phyloP scores from a whole-genome alignment of 2,888 invertebrate genomes.

The Xestoiulus laeticollis region DNA sequence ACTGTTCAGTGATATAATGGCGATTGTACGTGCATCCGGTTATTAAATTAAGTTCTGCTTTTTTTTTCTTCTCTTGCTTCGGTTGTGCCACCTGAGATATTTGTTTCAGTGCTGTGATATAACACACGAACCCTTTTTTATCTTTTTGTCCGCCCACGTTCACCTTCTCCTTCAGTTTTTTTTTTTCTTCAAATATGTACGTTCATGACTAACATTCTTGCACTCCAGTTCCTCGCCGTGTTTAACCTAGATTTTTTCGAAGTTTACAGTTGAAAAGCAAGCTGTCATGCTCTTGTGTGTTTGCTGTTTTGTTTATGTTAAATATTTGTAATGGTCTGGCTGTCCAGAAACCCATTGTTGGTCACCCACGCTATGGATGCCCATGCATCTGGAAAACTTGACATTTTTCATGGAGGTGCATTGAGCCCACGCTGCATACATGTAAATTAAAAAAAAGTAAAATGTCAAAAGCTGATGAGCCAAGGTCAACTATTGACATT shows the following conservation, averaged over 20 bases:
- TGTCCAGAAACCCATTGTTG: background rate
- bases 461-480: background rate
- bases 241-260: background rate
- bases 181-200: background rate
- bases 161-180: background rate
- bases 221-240: background rate
- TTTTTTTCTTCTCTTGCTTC: background rate
- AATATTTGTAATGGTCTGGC: background rate
- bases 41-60: background rate
- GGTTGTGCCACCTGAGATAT: background rate
- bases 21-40: background rate
- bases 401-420: slow-evolving; percentile 16
- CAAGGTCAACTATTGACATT: background rate
- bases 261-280: background rate
- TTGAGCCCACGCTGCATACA: background rate
- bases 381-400: background rate
- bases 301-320: background rate
- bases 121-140: slow-evolving; percentile 20
- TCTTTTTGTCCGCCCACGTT: background rate
- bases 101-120: background rate
- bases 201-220: background rate
- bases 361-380: slow-evolving; percentile 30
- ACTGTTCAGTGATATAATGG: background rate
- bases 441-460: background rate
- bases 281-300: slow-evolving; percentile 20